Base-by-base conservation (phyloP, 2,113 vertebrate species). In the Peromyscus californicus region DNA sequence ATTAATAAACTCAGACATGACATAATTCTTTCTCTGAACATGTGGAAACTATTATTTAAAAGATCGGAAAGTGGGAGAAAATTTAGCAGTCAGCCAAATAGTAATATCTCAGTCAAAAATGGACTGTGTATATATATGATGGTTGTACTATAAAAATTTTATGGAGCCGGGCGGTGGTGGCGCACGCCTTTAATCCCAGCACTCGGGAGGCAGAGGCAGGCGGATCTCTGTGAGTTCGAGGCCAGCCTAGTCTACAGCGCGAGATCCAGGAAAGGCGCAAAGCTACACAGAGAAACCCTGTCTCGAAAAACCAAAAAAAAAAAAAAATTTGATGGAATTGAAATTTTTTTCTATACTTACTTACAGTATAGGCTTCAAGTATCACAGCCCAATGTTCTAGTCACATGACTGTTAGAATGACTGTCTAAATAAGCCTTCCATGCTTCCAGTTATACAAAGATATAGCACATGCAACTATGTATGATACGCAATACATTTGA, bases 11-110 rank as follows among this genome's bases (percentile, higher is more conserved):
- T 29, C 7, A 92, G 36, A 61, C 6, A 65, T 16, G 15, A 70
- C 13, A 75, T 80, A 85, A 39, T 88, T 93, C 24, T 86, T 48
- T 10, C 12, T 90, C 5, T 88, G 67, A 95, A 94, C 5, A 84
- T 17, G 85, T 26, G 10, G 13, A 90, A 67, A 67, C 45, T 87
- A 88, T 72, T 79, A 89, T 96, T 11, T 16, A 54, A 88, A 74
- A 84, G 33, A 76, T 65, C 19, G 26, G 29, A 95, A 96, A 97
- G 51, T 65, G n/a, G 17, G 61, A 92, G 75, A 63, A 91, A 57
- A 67, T 79, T 72, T 42, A 72, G 29, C 29, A 65, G 74, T 15
- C 11, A 92, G 15, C 9, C 54, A 61, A 93, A n/a, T 17, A 63
- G 57, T 74, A 59, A 61, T 5, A 84, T n/a, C 70, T 63, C 39